Percentiles rank a stretch among this genome's conserved stretches.
These are phyloP conservation scores for Brachyopa scutellaris DNA, from an alignment of 2,888 invertebrate genomes.

Conservation along the genomic window DNA sequence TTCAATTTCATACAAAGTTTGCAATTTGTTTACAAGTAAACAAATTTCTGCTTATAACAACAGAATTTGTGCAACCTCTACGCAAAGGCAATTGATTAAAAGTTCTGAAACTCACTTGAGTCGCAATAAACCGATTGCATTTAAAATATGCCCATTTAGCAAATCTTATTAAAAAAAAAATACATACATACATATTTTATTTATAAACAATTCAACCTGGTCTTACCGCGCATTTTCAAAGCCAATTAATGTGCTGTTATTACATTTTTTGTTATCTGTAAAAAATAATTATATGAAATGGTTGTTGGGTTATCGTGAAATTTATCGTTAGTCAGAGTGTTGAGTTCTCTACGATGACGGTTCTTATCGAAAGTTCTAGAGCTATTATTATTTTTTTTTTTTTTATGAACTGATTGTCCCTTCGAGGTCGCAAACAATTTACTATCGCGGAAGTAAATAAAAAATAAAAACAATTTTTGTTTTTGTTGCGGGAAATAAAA, in stretches of 20 bases:
- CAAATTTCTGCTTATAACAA: slow-evolving; percentile 7
- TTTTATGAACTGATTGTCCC: neutral
- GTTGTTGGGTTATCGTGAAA: slow-evolving; percentile 24
- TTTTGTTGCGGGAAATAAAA: no score
- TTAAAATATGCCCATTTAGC: slow-evolving; percentile 34
- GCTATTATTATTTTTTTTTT: neutral
- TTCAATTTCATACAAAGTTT: slow-evolving; percentile 20
- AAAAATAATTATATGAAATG: neutral
- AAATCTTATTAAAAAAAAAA: slow-evolving; percentile 2
- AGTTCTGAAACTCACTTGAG: slow-evolving; percentile 21
- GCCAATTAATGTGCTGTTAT: slow-evolving; percentile 1
- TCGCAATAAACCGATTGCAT: slow-evolving; percentile 36
- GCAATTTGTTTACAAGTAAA: slow-evolving; percentile 7
- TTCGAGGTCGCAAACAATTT: slow-evolving; percentile 2
- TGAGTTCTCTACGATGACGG: neutral
- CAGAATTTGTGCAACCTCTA: slow-evolving; percentile 6
- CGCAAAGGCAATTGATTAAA: neutral
- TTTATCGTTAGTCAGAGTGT: slow-evolving; percentile 39
- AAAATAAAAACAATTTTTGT: slow-evolving; percentile 10
- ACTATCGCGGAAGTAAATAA: slow-evolving; percentile 9
- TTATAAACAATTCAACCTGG: slow-evolving; percentile 24
- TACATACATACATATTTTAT: neutral
- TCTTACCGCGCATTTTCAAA: slow-evolving; percentile 19
- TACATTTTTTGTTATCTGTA: slow-evolving; percentile 35
- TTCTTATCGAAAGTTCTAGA: slow-evolving; percentile 28